Evolutionary conservation across 2,113 vertebrate genomes (phyloP).

Genomic region (Ptyas mucosa): DNA sequence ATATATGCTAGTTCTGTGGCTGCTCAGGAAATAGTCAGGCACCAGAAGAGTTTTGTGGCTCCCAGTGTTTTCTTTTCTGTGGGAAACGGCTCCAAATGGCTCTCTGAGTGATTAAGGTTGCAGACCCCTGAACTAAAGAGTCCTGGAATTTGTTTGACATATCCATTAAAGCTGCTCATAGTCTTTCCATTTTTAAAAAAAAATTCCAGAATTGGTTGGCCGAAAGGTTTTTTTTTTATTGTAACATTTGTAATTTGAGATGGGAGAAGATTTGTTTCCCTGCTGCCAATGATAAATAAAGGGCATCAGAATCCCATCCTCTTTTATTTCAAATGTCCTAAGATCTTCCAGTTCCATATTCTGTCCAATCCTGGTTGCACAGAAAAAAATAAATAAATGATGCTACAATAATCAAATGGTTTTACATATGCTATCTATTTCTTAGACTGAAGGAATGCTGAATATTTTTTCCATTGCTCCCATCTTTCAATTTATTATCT

Average conservation of each 20-base stretch:
- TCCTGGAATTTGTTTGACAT: background rate
- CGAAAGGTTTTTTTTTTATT: background rate
- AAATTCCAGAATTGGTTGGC: background rate
- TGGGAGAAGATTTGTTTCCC: background rate
- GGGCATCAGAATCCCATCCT: background rate
- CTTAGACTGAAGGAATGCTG: background rate
- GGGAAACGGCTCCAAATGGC: too few relatives aligned
- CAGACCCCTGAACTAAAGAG: too few relatives aligned
- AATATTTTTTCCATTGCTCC: background rate
- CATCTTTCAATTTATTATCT: background rate
- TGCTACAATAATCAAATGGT: background rate
- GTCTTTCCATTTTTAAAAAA: background rate
- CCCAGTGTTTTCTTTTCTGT: too few relatives aligned
- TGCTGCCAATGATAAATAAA: background rate
- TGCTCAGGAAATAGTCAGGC: too few relatives aligned
- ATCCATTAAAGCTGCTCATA: background rate
- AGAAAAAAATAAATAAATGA: background rate
- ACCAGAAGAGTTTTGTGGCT: too few relatives aligned
- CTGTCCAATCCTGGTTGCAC: background rate
- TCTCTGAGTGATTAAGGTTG: too few relatives aligned
- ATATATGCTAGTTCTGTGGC: too few relatives aligned
- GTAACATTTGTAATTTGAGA: background rate
- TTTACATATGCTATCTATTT: background rate
- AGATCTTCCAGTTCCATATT: background rate
- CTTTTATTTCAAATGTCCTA: background rate